Conservation (phyloP, 2,113 vertebrate species). For the Onychorhynchus coronatus region DNA sequence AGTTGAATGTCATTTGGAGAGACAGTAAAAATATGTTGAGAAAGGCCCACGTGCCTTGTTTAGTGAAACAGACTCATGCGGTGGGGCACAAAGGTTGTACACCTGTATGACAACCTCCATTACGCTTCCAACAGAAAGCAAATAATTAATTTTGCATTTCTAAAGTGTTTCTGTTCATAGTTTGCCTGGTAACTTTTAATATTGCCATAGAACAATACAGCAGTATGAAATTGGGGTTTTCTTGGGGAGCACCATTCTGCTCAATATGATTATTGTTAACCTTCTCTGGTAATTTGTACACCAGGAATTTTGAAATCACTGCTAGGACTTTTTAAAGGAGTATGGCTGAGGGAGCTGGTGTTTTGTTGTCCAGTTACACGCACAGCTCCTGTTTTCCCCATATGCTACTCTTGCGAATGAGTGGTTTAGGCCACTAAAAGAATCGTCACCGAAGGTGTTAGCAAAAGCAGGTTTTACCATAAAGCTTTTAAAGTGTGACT, state of each 20-base stretch:
- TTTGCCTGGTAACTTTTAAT: not conserved
- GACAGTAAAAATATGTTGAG: not conserved
- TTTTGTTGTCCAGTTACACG: accelerated
- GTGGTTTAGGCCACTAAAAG: not conserved
- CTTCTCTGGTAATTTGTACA: not conserved
- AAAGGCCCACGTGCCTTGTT: not conserved
- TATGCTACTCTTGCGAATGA: not conserved
- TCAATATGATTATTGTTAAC: not conserved
- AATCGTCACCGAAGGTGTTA: not conserved
- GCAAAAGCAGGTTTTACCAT: not conserved
- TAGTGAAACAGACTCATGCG: not conserved
- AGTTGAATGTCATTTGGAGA: not conserved
- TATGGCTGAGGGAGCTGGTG: not conserved
- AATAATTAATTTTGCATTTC: not conserved
- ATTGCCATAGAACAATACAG: not conserved
- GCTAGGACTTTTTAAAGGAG: not conserved
- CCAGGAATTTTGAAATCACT: not conserved
- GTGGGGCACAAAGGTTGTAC: not conserved
- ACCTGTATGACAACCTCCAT: not conserved
- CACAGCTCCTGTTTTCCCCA: not conserved
- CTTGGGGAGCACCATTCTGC: not conserved
- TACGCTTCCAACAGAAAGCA: not conserved
- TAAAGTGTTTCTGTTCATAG: not conserved
- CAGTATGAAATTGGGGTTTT: not conserved
- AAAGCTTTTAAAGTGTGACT: not conserved